Base-by-base conservation (phyloP, 2,113 vertebrate genomes). In the Epinephelus fuscoguttatus region DNA sequence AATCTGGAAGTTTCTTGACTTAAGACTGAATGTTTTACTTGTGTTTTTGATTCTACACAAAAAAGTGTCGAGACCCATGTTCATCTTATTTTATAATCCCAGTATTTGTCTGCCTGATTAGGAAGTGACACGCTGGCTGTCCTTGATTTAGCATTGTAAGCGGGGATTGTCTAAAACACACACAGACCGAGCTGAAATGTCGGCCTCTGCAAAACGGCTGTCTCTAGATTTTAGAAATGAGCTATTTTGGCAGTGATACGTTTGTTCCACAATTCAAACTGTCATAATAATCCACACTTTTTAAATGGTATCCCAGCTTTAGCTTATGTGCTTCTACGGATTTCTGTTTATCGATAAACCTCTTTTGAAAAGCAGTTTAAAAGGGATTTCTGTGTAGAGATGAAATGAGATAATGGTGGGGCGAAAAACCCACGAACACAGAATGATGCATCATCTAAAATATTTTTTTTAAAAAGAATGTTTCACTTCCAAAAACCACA, bases 281-380 rank as follows among this genome's bases (percentile, higher is more conserved):
- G 17, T 60, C 7, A 8, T 27, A 78, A 79, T 78, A 75, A 82
- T 56, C 62, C 70, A 69, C 21, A 66, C 68, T 40, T 45, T 45
- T 10, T 45, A 45, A 30, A 45, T 70, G 53, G 55, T 60, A 49
- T 72, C 30, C 21, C 55, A 37, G 72, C 45, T 82, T 77, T 83
- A 17, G 40, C 23, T 90, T 42, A 12, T 64, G 72, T 75, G 70
- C 75, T 53, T 82, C 23, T 57, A 23, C 75, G 45, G 60, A 70
- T 80, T 71, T 78, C 53, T 71, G n/a, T 63, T 75, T 6, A 64
- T 82, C 68, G 72, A 69, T 81, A 76, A 87, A 74, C n/a, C 74
- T 68, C 74, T 80, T 78, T 84, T 76, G 23, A 66, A 73, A 84
- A 82, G 64, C 63, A 50, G 55, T 74, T 78, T 52, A 50, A 68